A percentile compares a stretch with the other conserved stretches of the same genome.
Conservation (phyloP, 2,113 vertebrate genomes). For the Hemiscyllium ocellatum region DNA sequence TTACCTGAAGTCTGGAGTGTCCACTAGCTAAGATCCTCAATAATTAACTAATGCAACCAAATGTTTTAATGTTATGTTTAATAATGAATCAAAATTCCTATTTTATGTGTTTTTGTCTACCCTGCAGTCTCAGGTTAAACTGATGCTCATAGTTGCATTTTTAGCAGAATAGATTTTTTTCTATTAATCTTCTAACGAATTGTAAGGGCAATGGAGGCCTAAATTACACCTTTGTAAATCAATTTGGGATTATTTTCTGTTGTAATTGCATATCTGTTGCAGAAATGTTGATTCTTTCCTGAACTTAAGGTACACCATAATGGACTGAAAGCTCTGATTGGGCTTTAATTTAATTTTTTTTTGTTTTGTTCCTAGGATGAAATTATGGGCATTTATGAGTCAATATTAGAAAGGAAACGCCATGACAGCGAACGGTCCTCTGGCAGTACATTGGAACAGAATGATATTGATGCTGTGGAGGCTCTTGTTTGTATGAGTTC, state of each 20-base stretch:
- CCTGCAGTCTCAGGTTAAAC: background rate
- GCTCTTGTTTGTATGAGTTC: constrained; percentile 95
- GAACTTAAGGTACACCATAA: background rate
- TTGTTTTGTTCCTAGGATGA: constrained; percentile 56
- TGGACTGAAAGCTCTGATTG: background rate
- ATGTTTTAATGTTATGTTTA: background rate
- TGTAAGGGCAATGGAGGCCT: background rate
- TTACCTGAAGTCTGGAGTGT: background rate
- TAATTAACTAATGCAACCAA: background rate
- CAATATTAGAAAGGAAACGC: constrained; percentile 68
- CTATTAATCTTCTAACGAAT: background rate
- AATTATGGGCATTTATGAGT: constrained; percentile 64
- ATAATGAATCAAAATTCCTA: background rate
- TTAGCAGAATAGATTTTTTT: background rate
- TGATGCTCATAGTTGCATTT: background rate
- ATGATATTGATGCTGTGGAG: constrained; percentile 88
- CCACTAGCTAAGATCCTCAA: too few relatives aligned
- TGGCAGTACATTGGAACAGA: constrained; percentile 70
- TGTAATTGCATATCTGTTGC: background rate
- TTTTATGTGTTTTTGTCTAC: background rate
- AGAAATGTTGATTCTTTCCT: background rate
- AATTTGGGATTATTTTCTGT: background rate
- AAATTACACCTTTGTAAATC: background rate
- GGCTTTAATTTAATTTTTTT: background rate
- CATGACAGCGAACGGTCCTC: constrained; percentile 68